phyloP scores from a whole-genome alignment of 2,797 vertebrate species.

The Bradypus variegatus region DNA sequence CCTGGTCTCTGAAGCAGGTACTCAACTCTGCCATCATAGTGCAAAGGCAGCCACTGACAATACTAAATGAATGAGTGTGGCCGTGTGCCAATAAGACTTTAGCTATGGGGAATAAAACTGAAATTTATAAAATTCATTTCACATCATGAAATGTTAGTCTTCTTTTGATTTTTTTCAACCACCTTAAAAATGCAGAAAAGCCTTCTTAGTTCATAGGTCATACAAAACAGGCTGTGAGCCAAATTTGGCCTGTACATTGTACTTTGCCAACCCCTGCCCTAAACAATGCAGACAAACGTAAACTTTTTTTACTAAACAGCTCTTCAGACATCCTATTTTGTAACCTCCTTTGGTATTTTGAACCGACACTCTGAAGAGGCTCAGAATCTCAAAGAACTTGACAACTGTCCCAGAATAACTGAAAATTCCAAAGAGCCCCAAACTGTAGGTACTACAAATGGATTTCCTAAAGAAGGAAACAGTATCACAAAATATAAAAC shows the following conservation, averaged over 20 bases:
- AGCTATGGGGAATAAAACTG: neutral
- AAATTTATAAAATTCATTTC: neutral
- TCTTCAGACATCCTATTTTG: constrained; percentile 21
- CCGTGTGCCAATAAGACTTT: neutral
- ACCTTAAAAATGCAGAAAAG: constrained; percentile 30
- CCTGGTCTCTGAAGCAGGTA: neutral
- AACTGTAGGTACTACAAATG: neutral
- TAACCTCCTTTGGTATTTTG: constrained; percentile 18
- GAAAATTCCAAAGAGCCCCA: constrained; percentile 19
- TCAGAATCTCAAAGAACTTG: constrained; percentile 34
- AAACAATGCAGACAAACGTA: neutral
- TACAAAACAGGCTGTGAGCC: neutral
- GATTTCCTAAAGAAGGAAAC: constrained; percentile 18
- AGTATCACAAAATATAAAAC: constrained; percentile 13
- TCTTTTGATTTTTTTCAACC: neutral
- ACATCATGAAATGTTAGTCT: neutral
- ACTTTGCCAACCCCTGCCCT: constrained; percentile 15
- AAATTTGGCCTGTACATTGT: neutral
- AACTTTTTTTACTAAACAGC: neutral
- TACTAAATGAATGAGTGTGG: neutral
- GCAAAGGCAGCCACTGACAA: neutral
- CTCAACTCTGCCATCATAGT: neutral
- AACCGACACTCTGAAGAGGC: constrained; percentile 34
- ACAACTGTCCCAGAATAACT: neutral
- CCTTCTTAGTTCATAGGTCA: constrained; percentile 5